These are phyloP conservation scores for Nyleta sp. DNA, from an alignment of 2,888 invertebrate genomes.

Conservation along the genomic window DNA sequence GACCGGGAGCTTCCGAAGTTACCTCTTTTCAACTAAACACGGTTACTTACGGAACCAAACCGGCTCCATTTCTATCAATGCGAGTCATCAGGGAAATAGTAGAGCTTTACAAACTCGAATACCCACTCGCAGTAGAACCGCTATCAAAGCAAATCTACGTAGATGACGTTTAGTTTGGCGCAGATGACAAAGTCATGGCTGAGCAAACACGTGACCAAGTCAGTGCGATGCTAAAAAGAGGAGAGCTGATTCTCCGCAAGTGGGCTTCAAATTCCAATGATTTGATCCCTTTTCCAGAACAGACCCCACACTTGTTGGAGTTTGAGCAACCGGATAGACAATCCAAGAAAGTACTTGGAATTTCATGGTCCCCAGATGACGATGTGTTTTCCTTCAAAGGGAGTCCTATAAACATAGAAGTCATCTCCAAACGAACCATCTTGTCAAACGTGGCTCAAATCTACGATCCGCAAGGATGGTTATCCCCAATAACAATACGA, in stretches of 20 bases:
- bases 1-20: not conserved
- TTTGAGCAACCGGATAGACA: too few relatives aligned
- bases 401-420: not conserved
- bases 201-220: not conserved
- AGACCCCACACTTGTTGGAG: too few relatives aligned
- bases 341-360: too few relatives aligned
- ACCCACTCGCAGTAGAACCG: not conserved
- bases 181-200: not conserved
- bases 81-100: not conserved
- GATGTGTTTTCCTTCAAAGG: not conserved
- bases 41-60: not conserved
- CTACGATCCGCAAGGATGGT: slow-evolving; percentile 14
- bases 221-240: not conserved
- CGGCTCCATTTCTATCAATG: not conserved
- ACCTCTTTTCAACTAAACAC: not conserved
- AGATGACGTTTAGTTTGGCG: not conserved
- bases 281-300: too few relatives aligned
- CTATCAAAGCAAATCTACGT: not conserved
- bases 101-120: not conserved
- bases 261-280: too few relatives aligned
- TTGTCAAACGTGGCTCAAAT: not conserved
- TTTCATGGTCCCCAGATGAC: too few relatives aligned
- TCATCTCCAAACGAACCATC: slow-evolving; percentile 6
- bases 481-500: not conserved
- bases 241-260: too few relatives aligned